Conservation (phyloP, 2,888 invertebrate species). For the Steinernema carpocapsae region DNA sequence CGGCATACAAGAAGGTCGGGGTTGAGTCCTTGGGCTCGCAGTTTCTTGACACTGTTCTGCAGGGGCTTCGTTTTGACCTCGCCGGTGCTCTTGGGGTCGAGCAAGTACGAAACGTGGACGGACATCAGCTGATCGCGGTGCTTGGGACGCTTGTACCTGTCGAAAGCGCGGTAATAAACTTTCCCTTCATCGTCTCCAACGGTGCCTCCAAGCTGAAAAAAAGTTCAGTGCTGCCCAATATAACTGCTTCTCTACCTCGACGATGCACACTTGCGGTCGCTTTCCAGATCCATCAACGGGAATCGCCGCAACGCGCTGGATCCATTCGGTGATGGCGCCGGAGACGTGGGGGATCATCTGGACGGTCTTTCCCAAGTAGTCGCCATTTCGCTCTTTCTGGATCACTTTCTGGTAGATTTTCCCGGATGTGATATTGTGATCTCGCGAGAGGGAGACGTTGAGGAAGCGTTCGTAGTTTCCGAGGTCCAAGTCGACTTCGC, state of each 20-base stretch:
- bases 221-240: background rate
- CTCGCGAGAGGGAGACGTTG: conserved; percentile 88
- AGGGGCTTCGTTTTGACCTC: conserved; percentile 99
- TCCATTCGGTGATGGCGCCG: conserved; percentile 87
- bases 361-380: conserved; percentile 97
- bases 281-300: conserved; percentile 75
- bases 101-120: conserved; percentile 30
- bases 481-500: conserved; percentile 97
- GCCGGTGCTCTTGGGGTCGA: conserved; percentile 69
- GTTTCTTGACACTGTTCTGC: conserved; percentile 90
- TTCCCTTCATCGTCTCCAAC: conserved; percentile 44
- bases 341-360: conserved; percentile 99
- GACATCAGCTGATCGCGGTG: conserved; percentile 30
- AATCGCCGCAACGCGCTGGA: conserved; percentile 81
- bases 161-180: conserved; percentile 21
- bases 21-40: conserved; percentile 71
- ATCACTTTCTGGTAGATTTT: conserved; percentile 86
- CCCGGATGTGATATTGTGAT: conserved; percentile 98
- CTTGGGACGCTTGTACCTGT: conserved; percentile 27
- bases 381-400: conserved; percentile 88
- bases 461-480: conserved; percentile 98
- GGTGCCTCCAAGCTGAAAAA: conserved; percentile 68
- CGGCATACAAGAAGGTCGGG: conserved; percentile 65
- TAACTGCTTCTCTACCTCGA: conserved; percentile 73
- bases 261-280: conserved; percentile 74